These are phyloP conservation scores for Pristionchus maxplancki DNA, from an alignment of 2,888 invertebrate species.

Conservation along the genomic window DNA sequence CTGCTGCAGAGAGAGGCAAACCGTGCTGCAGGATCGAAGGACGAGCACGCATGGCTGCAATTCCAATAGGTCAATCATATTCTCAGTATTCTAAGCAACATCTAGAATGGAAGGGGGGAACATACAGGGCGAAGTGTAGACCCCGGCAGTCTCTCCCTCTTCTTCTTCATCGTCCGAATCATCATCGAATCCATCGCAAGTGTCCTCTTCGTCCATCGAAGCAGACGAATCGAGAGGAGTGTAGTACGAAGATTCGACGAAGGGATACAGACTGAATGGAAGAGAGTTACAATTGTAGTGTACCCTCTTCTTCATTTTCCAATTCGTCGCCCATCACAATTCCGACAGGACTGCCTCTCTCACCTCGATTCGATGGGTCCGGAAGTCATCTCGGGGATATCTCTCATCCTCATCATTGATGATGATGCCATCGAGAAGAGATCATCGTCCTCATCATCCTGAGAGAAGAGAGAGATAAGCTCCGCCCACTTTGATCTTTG, in stretches of 20 bases:
- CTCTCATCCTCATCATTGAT: slow-evolving; percentile 37
- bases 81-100: not conserved
- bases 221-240: not conserved
- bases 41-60: not conserved
- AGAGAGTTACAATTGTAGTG: not conserved
- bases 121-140: not conserved
- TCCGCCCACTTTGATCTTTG: not conserved
- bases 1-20: not conserved
- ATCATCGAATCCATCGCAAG: slow-evolving; percentile 16
- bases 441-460: slow-evolving; percentile 44
- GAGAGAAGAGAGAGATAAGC: not conserved
- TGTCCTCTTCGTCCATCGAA: slow-evolving; percentile 29
- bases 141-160: not conserved
- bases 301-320: not conserved
- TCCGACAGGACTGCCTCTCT: not conserved
- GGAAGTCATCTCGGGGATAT: slow-evolving; percentile 45
- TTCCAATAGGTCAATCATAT: not conserved
- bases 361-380: slow-evolving; percentile 51
- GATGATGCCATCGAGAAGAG: slow-evolving; percentile 27
- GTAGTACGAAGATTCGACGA: not conserved
- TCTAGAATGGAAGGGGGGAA: not conserved
- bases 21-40: slow-evolving; percentile 13
- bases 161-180: slow-evolving; percentile 10
- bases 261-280: not conserved
- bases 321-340: not conserved